Conservation (phyloP, 2,797 vertebrate genomes). For the Crotalus adamanteus region DNA sequence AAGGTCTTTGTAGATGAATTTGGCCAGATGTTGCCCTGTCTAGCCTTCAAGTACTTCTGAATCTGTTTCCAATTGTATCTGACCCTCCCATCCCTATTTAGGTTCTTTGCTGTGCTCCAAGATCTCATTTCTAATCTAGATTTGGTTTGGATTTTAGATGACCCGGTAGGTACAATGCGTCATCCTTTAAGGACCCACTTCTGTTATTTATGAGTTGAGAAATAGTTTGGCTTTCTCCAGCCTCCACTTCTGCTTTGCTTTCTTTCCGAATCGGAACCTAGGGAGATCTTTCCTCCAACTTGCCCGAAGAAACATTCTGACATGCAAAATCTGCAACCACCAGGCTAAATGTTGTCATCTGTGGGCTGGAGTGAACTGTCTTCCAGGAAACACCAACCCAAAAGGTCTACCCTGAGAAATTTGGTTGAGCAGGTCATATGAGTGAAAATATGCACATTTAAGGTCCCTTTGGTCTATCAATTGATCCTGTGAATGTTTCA, state of each 20-base stretch:
- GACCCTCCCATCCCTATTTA: neutral
- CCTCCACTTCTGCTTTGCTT: neutral
- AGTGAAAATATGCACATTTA: neutral
- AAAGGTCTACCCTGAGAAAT: neutral
- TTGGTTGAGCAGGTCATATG: neutral
- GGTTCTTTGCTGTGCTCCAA: neutral
- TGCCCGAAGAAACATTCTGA: neutral
- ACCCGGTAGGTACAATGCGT: neutral
- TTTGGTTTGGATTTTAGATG: constrained; percentile 16
- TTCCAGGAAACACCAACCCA: neutral
- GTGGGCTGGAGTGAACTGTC: neutral
- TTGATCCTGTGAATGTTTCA: neutral
- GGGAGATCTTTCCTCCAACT: neutral
- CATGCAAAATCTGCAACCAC: neutral
- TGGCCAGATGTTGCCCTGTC: constrained; percentile 22
- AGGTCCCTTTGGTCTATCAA: neutral
- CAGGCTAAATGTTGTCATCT: neutral
- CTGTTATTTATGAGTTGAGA: neutral
- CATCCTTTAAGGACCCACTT: neutral
- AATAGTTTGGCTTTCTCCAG: neutral
- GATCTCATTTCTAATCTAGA: constrained; percentile 26
- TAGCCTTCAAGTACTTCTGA: constrained; percentile 16
- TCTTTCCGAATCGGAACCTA: neutral
- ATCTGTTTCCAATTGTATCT: fast-evolving
- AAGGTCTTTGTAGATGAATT: constrained; percentile 45